A percentile compares a stretch with the other conserved stretches of the same genome.
Evolutionary conservation across 2,888 invertebrate genomes (phyloP).

Genomic region (Lasioglossum oenotherae): DNA sequence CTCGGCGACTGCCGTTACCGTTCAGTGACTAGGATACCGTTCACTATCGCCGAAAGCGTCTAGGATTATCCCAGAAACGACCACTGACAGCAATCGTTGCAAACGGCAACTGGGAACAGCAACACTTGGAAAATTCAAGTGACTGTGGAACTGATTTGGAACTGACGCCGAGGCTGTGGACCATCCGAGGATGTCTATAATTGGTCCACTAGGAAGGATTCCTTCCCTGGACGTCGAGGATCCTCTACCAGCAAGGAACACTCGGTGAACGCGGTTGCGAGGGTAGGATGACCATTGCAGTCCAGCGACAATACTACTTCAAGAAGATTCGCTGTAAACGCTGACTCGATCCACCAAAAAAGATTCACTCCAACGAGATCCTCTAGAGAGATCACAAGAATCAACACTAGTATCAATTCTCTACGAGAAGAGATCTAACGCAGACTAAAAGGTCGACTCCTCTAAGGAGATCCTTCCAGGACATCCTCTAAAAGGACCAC

Average conservation of each 20-base stretch:
- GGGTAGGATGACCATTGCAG: slow-evolving; percentile 42
- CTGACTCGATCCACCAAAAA: not conserved
- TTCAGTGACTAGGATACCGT: not conserved
- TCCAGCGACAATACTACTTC: slow-evolving; percentile 44
- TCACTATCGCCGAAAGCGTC: not conserved
- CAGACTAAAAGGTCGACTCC: no score
- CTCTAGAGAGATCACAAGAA: not conserved
- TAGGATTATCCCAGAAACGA: not conserved
- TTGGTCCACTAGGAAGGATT: not conserved
- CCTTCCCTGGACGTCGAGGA: not conserved
- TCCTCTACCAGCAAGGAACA: not conserved
- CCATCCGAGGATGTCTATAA: slow-evolving; percentile 24
- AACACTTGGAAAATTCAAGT: not conserved
- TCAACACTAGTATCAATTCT: not conserved
- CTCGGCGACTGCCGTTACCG: not conserved
- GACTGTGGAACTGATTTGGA: not conserved
- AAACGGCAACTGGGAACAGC: not conserved
- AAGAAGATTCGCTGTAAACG: slow-evolving; percentile 51
- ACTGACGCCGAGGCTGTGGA: not conserved
- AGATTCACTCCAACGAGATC: not conserved
- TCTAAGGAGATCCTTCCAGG: not conserved
- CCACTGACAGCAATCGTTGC: not conserved
- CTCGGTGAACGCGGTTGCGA: not conserved
- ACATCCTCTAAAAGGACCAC: not conserved
- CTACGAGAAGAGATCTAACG: slow-evolving; percentile 2